phyloP scores from a whole-genome alignment of 2,888 invertebrate species.

The Atherix ibis region DNA sequence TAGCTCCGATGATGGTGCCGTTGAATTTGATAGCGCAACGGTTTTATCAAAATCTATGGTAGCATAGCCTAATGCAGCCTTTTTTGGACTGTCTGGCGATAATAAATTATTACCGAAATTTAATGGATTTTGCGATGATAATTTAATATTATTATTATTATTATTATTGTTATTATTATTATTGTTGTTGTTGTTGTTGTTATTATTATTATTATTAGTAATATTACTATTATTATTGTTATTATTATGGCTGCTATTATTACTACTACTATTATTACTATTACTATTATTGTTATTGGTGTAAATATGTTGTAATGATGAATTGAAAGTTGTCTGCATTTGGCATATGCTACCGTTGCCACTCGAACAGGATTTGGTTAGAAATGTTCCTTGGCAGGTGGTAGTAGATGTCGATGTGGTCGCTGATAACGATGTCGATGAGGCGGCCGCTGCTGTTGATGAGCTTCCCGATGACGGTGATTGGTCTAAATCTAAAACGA shows the following conservation, averaged over 20 bases:
- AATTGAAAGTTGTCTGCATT: neutral
- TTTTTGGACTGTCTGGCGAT: constrained; percentile 12
- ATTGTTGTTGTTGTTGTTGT: constrained; percentile 3
- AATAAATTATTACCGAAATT: constrained; percentile 8
- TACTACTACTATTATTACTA: constrained; percentile 4
- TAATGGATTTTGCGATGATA: constrained; percentile 5
- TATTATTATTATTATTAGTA: constrained; percentile 6
- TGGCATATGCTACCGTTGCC: neutral
- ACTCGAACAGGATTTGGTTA: constrained; percentile 2
- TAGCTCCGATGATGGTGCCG: constrained; percentile 49
- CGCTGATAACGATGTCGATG: constrained; percentile 1
- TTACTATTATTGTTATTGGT: constrained; percentile 4
- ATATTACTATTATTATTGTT: constrained; percentile 2
- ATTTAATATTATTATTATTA: constrained; percentile 5
- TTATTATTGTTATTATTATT: constrained; percentile 4
- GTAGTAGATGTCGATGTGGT: neutral
- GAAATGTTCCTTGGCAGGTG: neutral
- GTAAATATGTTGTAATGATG: neutral
- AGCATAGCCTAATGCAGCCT: constrained; percentile 50
- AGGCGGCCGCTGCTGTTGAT: constrained; percentile 1
- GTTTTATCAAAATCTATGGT: constrained; percentile 92
- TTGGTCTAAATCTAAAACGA: constrained; percentile 29
- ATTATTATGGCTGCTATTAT: constrained; percentile 4
- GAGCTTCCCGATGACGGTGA: constrained; percentile 14
- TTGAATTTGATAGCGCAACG: constrained; percentile 69